Base-by-base conservation (phyloP, 2,888 invertebrate species). In the Lasioglossum malachurum region DNA sequence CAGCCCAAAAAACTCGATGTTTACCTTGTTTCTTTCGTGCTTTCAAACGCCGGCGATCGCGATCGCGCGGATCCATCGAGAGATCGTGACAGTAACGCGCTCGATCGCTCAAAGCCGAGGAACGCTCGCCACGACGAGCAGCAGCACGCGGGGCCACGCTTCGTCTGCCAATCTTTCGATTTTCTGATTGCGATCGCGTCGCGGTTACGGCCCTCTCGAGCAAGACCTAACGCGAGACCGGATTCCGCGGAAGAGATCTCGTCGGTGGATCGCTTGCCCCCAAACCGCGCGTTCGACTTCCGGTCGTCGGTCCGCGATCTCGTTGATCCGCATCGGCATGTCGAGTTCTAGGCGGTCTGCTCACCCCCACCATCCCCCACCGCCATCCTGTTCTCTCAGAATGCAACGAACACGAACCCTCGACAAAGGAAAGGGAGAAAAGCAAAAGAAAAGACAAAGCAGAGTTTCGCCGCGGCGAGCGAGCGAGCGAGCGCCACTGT, bases 401-500 rank as follows among this genome's bases (percentile, higher is more conserved):
- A 53, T 27, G 49, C 78, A 57, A 72, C 78, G 78, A 78, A 71
- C 41, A 72, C 72, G 14, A 31, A n/a, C 23, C 31, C 12, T 12
- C 49, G 10, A 14, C 1, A 38, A n/a, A 41, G n/a, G n/a, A 41
- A 8, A 41, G 12, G 2, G 1, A 12, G 12, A 10, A 41, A 19
- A 8, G n/a, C 12, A 44, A 44, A 16, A 27, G 8, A 44, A 72
- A 44, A 44, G 53, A 57, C 53, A 72, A 53, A 80, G 75, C 16
- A 8, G 80, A 64, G 46, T 49, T 64, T 80, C 35, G 72, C 60
- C 67, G 64, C 72, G 76, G 23, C 46, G 49, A 41, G 46, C 60
- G n/a, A 60, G 49, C 74, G 16, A 60, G 49, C 74, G 16, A 71
- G 53, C 76, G 76, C 60, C 60, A 82, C 78, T 60, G 86, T 72